A percentile compares a stretch with the other conserved stretches of the same genome.
Conservation (phyloP, 2,797 vertebrate species). For the Ptychobarbus kaznakovi region DNA sequence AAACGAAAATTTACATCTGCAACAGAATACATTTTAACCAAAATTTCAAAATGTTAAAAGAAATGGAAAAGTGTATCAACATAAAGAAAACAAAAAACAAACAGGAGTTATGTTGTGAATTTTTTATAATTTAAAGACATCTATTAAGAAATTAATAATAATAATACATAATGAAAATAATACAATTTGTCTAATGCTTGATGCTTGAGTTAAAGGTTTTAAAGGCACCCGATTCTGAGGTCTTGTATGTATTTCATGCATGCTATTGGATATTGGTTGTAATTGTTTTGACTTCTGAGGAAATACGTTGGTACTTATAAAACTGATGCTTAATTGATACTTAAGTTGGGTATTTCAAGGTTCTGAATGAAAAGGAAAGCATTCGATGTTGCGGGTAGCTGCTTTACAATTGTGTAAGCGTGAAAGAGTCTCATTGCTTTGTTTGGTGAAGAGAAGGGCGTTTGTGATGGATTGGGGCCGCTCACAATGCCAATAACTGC, state of each 20-base stretch:
- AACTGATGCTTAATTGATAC: not conserved
- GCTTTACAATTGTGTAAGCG: conserved; percentile 42
- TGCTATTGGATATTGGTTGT: not conserved
- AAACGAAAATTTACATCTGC: not conserved
- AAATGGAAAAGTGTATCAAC: not conserved
- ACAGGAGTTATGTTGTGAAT: not conserved
- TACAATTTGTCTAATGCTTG: not conserved
- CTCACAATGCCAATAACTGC: conserved; percentile 18
- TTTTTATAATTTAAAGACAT: not conserved
- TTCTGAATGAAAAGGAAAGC: not conserved
- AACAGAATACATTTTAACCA: not conserved
- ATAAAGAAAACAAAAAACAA: not conserved
- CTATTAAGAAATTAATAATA: not conserved
- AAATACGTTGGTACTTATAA: not conserved
- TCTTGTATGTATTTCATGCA: not conserved
- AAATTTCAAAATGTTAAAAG: not conserved
- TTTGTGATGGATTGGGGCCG: conserved; percentile 29
- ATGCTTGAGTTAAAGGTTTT: not conserved
- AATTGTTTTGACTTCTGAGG: not conserved
- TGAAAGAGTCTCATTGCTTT: conserved; percentile 6
- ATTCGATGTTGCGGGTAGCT: not conserved
- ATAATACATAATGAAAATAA: not conserved
- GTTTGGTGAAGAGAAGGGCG: conserved; percentile 24
- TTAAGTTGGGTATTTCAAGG: not conserved
- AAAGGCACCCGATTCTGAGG: not conserved